Percentiles rank a stretch among this genome's conserved stretches.
Conservation (phyloP, 2,113 vertebrate species). For the Protomyctophum bolini region DNA sequence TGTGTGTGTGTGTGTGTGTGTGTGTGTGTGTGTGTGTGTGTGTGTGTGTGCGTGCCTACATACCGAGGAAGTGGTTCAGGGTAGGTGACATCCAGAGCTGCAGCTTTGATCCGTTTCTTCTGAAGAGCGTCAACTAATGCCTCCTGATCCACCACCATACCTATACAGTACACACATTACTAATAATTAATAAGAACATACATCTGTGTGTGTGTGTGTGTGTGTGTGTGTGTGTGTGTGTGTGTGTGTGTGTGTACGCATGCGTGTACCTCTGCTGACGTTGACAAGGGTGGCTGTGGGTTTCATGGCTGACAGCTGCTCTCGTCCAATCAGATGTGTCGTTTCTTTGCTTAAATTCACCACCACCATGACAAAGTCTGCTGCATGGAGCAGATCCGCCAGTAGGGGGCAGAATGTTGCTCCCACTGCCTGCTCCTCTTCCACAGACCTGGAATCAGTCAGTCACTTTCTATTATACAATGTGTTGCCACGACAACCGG, state of each 20-base stretch:
- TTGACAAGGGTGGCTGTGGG: conserved; percentile 79
- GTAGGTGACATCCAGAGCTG: conserved; percentile 75
- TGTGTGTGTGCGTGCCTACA: no score
- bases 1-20: not conserved
- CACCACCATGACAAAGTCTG: conserved; percentile 82
- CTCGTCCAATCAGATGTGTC: conserved; percentile 73
- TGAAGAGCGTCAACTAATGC: conserved; percentile 72
- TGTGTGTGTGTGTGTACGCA: no score
- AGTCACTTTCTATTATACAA: no score
- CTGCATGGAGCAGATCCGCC: conserved; percentile 76
- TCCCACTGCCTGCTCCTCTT: conserved; percentile 78
- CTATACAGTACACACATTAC: conserved; percentile 50
- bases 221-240: conserved; percentile 20
- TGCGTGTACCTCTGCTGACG: conserved; percentile 79
- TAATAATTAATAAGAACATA: not conserved
- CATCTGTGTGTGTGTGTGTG: not conserved
- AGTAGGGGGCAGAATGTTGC: conserved; percentile 78
- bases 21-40: not conserved
- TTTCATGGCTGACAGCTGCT: conserved; percentile 81
- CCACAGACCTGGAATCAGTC: conserved; percentile 61
- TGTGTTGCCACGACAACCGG: no score
- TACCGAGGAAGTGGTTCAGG: conserved; percentile 78
- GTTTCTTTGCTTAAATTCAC: conserved; percentile 71
- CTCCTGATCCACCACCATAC: conserved; percentile 75
- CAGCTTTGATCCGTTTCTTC: conserved; percentile 51